Evolutionary conservation across 2,113 vertebrate species (phyloP).

Genomic region (Heptranchias perlo): DNA sequence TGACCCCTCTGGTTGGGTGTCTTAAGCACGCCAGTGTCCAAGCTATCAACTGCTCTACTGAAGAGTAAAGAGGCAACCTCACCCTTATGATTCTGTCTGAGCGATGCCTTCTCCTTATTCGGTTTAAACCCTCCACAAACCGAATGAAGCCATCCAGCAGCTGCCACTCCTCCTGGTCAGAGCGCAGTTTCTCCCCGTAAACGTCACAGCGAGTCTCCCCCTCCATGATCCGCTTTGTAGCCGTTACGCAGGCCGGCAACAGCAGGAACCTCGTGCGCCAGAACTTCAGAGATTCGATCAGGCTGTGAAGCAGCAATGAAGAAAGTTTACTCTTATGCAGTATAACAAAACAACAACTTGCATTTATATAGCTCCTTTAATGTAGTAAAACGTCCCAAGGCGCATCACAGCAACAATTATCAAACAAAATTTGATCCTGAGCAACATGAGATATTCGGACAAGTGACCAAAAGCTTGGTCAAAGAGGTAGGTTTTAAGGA

Average conservation of each 20-base stretch:
- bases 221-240: slow-evolving; percentile 80
- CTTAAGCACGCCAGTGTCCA: not conserved
- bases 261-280: slow-evolving; percentile 94
- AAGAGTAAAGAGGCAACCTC: slow-evolving; percentile 39
- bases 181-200: slow-evolving; percentile 74
- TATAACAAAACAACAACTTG: not conserved
- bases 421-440: not conserved
- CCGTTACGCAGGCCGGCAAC: slow-evolving; percentile 79
- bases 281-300: slow-evolving; percentile 95
- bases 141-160: slow-evolving; percentile 88
- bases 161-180: slow-evolving; percentile 76
- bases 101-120: slow-evolving; percentile 85
- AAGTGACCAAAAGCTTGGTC: not conserved
- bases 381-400: not conserved
- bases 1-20: not conserved
- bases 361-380: not conserved
- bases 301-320: slow-evolving; percentile 52
- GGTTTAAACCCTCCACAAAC: slow-evolving; percentile 93
- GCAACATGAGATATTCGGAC: not conserved
- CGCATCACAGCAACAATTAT: no score
- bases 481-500: not conserved
- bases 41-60: not conserved
- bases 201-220: slow-evolving; percentile 85
- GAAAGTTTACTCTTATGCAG: not conserved
- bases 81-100: slow-evolving; percentile 84